These are phyloP conservation scores for Ptychochromis oligacanthus DNA, from an alignment of 2,113 vertebrate genomes.

Conservation along the genomic window DNA sequence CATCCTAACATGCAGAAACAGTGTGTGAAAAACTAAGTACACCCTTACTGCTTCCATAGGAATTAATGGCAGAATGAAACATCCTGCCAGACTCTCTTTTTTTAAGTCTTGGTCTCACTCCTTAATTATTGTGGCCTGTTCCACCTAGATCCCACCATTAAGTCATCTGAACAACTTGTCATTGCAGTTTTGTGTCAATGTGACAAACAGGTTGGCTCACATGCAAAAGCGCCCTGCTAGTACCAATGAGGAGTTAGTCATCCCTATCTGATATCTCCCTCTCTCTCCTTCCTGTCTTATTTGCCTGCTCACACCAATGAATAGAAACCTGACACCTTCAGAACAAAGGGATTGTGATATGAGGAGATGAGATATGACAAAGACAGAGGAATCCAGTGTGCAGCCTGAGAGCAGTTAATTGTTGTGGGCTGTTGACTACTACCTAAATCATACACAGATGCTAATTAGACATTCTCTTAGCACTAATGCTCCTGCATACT, in stretches of 20 bases:
- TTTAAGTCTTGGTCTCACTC: not conserved
- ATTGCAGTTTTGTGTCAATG: not conserved
- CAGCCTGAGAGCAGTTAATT: slow-evolving; percentile 22
- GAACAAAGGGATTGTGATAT: slow-evolving; percentile 46
- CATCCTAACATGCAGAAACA: too few relatives aligned
- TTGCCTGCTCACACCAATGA: slow-evolving; percentile 5
- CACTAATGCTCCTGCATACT: not conserved
- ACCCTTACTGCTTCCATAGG: too few relatives aligned
- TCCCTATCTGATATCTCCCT: slow-evolving; percentile 20
- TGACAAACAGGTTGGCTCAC: not conserved
- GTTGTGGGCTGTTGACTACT: slow-evolving; percentile 16
- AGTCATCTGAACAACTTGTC: not conserved
- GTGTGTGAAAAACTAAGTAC: too few relatives aligned
- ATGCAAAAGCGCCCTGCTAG: not conserved
- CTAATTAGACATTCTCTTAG: slow-evolving; percentile 26
- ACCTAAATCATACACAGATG: slow-evolving; percentile 21
- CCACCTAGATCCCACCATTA: not conserved
- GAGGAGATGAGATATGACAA: slow-evolving; percentile 43
- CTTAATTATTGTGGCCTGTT: not conserved
- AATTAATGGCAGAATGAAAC: slow-evolving; percentile 5
- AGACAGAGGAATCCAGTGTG: not conserved
- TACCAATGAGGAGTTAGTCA: slow-evolving; percentile 26
- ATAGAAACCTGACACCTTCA: slow-evolving; percentile 31
- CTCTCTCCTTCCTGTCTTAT: slow-evolving; percentile 6
- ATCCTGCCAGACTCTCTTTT: not conserved